Evolutionary conservation across 2,888 invertebrate genomes (phyloP), one percentile per base, ranked within the genome.

Genomic region (Geophilus truncorum): DNA sequence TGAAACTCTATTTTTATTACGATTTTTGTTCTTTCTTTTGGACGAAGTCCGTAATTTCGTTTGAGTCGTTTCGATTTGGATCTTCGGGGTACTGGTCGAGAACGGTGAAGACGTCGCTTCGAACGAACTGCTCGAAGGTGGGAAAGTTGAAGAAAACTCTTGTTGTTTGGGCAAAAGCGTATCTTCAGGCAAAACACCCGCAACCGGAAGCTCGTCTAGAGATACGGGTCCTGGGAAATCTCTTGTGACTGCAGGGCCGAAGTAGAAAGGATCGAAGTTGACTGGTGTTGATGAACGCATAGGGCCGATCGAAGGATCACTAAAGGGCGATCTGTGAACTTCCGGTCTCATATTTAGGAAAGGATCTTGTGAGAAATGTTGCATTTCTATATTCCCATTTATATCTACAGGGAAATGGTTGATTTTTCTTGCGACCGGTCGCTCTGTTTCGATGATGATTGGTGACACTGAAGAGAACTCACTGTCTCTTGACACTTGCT

Each of bases 211-310:
- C 51, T 32, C 28, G 25, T 51, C 79, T 25, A 79, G 28, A 9
- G 79, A 79, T 1, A 25, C 25, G 5, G 79, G 79, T 15, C 28
- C 28, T 10, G 79, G 79, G 6, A 15, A 30, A 51, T 79, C 79
- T 23, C 79, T 40, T 1, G 79, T 51, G 25, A 79, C 51, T 10
- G 79, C 79, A 4, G 79, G 79, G 25, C 79, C 79, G 21, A 79
- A 79, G 51, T 45, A 79, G 15, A 79, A 45, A 7, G 79, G 79
- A 15, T 79, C 79, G 51, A 51, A 79, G 28, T 79, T 51, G 25
- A 79, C 51, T 3, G 32, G 78, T 15, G 36, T 51, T 0, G 51
- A 51, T 7, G 7, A 7, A 5, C 5, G 7, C 2, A 51, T n/a
- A 7, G 6, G 18, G 7, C 7, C 1, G 5, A 51, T 51, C 18